These are phyloP conservation scores for Melitaea athalia DNA, from an alignment of 2,888 invertebrate genomes.

Conservation along the genomic window DNA sequence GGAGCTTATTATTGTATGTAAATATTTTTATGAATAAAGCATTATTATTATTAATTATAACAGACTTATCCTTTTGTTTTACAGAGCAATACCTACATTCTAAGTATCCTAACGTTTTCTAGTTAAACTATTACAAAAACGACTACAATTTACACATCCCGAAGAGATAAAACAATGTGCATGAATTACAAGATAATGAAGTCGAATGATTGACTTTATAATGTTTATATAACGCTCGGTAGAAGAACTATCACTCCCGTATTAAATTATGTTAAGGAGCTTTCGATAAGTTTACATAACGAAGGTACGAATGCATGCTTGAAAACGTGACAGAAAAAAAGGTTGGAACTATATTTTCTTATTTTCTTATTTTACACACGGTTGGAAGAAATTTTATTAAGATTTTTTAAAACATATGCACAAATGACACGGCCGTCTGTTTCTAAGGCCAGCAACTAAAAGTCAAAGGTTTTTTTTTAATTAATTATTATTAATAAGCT, in stretches of 20 bases:
- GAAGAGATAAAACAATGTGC: not conserved
- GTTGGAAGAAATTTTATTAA: not conserved
- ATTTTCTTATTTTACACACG: slow-evolving; percentile 1
- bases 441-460: too few species aligned
- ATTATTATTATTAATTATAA: too few species aligned
- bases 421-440: too few species aligned
- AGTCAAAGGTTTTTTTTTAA: too few species aligned
- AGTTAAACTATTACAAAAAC: not conserved
- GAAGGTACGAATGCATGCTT: slow-evolving; percentile 18
- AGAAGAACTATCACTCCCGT: slow-evolving; percentile 20
- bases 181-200: slow-evolving; percentile 11
- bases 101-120: not conserved
- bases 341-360: too few species aligned
- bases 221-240: slow-evolving; percentile 17
- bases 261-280: slow-evolving; percentile 27
- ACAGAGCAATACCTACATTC: too few species aligned
- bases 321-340: slow-evolving; percentile 24
- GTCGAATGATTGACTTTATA: slow-evolving; percentile 10
- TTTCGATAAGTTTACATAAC: slow-evolving; percentile 19
- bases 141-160: not conserved
- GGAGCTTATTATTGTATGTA: too few species aligned
- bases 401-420: not conserved
- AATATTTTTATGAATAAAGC: too few species aligned
- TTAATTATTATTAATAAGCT: too few species aligned
- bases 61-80: too few species aligned